A percentile compares a stretch with the other conserved stretches of the same genome.
Evolutionary conservation across 1,140 invertebrate genomes (phyloP).

Genomic region (Aplysia californica): DNA sequence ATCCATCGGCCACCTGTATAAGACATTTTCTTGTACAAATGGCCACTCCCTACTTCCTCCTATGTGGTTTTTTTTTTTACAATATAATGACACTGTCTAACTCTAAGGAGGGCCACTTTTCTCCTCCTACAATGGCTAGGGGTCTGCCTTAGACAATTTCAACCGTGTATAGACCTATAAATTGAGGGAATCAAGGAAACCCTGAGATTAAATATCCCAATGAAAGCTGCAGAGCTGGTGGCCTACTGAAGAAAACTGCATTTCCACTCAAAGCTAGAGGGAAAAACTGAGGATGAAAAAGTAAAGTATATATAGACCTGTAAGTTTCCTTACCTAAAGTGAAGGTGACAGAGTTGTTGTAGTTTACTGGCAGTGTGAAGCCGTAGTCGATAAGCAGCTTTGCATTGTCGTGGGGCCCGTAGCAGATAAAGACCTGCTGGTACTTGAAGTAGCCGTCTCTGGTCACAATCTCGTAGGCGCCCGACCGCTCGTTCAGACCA

Average conservation of each 20-base stretch:
- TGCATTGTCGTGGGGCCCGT: slow-evolving; percentile 78
- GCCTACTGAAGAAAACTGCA: not conserved
- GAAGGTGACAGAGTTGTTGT: slow-evolving; percentile 68
- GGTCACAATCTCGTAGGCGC: slow-evolving; percentile 73
- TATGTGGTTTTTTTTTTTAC: no score
- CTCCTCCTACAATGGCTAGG: no score
- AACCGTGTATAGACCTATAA: not conserved
- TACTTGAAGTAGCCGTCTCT: slow-evolving; percentile 67
- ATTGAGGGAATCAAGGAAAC: no score
- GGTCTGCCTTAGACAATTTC: not conserved
- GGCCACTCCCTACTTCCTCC: no score
- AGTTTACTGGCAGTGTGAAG: slow-evolving; percentile 76
- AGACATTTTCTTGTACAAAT: no score
- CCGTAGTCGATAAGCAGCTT: slow-evolving; percentile 81
- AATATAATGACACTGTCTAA: no score
- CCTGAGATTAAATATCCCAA: not conserved
- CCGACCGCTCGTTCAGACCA: slow-evolving; percentile 65
- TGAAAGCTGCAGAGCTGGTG: not conserved
- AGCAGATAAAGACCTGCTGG: slow-evolving; percentile 81
- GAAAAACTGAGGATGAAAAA: not conserved
- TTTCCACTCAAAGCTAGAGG: not conserved
- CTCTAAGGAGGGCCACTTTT: no score
- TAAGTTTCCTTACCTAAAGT: slow-evolving; percentile 4
- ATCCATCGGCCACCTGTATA: no score
- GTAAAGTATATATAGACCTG: not conserved